phyloP scores from a whole-genome alignment of 2,888 invertebrate genomes.

The Micoletzkya japonica region DNA sequence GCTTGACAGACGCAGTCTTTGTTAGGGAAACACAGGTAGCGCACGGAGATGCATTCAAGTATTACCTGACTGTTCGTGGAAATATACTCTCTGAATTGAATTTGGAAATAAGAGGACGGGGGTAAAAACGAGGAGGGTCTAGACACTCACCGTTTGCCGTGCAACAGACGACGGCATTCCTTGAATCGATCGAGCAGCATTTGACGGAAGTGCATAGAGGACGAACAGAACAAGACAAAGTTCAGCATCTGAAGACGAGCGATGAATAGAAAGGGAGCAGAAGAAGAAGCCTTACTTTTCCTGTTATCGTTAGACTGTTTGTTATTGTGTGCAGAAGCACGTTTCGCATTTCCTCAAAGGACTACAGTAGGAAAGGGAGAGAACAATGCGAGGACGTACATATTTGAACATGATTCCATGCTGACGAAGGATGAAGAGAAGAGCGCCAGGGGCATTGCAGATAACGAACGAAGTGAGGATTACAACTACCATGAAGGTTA shows the following conservation, averaged over 20 bases:
- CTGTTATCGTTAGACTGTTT: constrained; percentile 44
- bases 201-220: constrained; percentile 48
- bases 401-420: background rate
- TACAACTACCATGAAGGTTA: constrained; percentile 48
- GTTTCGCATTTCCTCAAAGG: constrained; percentile 30
- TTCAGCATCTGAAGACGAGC: constrained; percentile 37
- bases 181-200: constrained; percentile 38
- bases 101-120: background rate
- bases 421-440: constrained; percentile 32
- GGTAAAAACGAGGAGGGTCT: background rate
- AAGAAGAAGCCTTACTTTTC: constrained; percentile 35
- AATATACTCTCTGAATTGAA: background rate
- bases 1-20: too few relatives aligned
- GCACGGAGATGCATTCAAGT: too few relatives aligned
- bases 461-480: constrained; percentile 45
- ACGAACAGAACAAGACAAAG: constrained; percentile 49
- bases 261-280: background rate
- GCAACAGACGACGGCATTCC: background rate
- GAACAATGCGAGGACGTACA: background rate
- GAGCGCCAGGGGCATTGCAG: constrained; percentile 46
- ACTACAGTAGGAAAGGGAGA: too few relatives aligned
- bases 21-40: too few relatives aligned
- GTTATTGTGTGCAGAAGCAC: constrained; percentile 36
- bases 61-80: background rate
- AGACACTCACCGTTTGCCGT: background rate